Evolutionary conservation across 2,888 invertebrate genomes (phyloP).

Genomic region (Cryptocheilus praepositus): DNA sequence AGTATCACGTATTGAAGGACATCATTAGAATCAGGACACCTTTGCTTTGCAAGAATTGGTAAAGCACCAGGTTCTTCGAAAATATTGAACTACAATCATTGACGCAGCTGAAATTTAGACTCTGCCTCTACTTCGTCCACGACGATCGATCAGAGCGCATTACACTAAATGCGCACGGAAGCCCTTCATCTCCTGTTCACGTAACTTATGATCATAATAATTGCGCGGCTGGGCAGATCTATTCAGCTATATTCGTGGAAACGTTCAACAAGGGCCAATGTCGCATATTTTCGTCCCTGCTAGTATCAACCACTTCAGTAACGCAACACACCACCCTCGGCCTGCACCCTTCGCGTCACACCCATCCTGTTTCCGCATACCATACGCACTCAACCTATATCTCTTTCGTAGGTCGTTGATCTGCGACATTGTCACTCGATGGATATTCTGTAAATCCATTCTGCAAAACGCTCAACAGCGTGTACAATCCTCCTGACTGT

Average conservation of each 20-base stretch:
- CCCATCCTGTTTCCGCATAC: slow-evolving; percentile 53
- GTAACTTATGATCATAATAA: not conserved
- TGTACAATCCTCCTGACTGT: too few relatives aligned
- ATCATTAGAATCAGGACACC: too few relatives aligned
- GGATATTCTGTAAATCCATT: not conserved
- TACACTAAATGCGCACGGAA: too few relatives aligned
- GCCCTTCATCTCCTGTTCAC: not conserved
- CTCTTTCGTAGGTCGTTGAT: slow-evolving; percentile 57
- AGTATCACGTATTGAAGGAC: too few relatives aligned
- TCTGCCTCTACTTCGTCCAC: not conserved
- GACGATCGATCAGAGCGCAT: not conserved
- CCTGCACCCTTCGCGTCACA: slow-evolving; percentile 52
- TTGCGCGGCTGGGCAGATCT: slow-evolving; percentile 1
- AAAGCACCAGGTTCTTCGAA: too few relatives aligned
- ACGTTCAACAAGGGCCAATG: slow-evolving; percentile 1
- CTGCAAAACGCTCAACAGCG: too few relatives aligned
- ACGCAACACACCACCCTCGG: slow-evolving; percentile 53
- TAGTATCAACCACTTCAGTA: slow-evolving; percentile 43
- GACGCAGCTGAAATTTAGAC: not conserved
- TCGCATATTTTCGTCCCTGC: slow-evolving; percentile 26
- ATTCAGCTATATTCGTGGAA: not conserved
- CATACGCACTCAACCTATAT: slow-evolving; percentile 50
- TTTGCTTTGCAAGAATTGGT: too few relatives aligned
- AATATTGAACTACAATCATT: too few relatives aligned
- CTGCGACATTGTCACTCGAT: slow-evolving; percentile 21